phyloP scores from a whole-genome alignment of 2,113 vertebrate species.

The Myotis yumanensis region DNA sequence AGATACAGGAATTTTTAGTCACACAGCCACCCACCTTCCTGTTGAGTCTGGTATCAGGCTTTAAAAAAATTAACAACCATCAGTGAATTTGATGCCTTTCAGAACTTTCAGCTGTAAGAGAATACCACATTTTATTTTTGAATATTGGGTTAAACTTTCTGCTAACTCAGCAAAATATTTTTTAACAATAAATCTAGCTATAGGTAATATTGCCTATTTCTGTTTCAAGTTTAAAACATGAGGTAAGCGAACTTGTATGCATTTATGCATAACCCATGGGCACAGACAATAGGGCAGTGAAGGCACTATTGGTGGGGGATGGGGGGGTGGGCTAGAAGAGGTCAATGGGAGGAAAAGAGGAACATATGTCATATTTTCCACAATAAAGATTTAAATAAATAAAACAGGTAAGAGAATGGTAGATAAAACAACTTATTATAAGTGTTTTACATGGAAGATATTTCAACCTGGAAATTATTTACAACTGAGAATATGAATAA shows the following conservation, averaged over 20 bases:
- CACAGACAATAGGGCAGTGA: too few species aligned
- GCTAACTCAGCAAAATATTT: not conserved
- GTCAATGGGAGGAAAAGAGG: too few species aligned
- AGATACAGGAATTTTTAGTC: not conserved
- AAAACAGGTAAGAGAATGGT: not conserved
- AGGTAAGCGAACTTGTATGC: not conserved
- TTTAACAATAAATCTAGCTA: not conserved
- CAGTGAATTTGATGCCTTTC: not conserved
- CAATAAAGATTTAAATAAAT: too few species aligned
- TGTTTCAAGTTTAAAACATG: not conserved
- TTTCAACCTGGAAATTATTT: constrained; percentile 16
- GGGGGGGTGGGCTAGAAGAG: too few species aligned
- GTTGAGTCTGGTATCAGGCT: not conserved
- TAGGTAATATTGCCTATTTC: not conserved
- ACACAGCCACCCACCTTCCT: not conserved
- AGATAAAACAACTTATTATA: not conserved
- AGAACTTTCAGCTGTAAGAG: not conserved
- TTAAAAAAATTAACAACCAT: not conserved
- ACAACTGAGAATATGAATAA: not conserved
- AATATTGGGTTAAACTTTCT: not conserved
- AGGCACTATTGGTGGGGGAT: too few species aligned
- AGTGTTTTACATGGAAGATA: not conserved
- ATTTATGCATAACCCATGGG: too few species aligned
- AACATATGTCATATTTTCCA: too few species aligned
- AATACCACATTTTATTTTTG: not conserved